Percentiles rank a stretch among this genome's conserved stretches.
phyloP scores from a whole-genome alignment of 2,113 vertebrate genomes.

The Phyllostomus hastatus region DNA sequence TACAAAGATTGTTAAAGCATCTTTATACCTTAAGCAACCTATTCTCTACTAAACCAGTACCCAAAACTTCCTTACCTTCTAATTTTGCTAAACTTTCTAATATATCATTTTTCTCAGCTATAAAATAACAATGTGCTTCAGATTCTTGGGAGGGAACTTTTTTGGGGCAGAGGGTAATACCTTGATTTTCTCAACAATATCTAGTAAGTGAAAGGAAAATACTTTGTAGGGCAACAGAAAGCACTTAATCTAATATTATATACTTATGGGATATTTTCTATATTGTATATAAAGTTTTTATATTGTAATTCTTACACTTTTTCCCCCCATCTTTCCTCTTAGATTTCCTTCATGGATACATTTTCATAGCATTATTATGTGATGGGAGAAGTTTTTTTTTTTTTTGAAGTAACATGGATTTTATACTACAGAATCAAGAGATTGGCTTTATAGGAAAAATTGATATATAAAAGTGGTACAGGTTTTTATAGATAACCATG shows the following conservation, averaged over 20 bases:
- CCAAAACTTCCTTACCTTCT: constrained; percentile 9
- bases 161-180: neutral
- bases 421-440: constrained; percentile 68
- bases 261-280: neutral
- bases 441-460: constrained; percentile 76
- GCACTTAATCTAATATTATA: neutral
- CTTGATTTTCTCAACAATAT: constrained; percentile 21
- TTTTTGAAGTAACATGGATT: constrained; percentile 83
- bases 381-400: constrained; percentile 69
- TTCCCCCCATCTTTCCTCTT: constrained; percentile 63
- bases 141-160: neutral
- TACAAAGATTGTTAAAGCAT: constrained; percentile 12
- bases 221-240: neutral
- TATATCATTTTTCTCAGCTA: constrained; percentile 21
- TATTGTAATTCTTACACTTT: constrained; percentile 62
- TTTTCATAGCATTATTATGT: constrained; percentile 67
- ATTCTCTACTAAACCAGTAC: neutral
- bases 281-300: constrained; percentile 53
- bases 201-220: constrained; percentile 13
- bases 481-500: constrained; percentile 82
- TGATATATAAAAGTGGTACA: constrained; percentile 75
- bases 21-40: neutral
- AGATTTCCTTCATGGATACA: constrained; percentile 79
- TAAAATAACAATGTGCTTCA: constrained; percentile 39
- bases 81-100: constrained; percentile 11